A percentile compares a stretch with the other conserved stretches of the same genome.
Conservation (phyloP, 2,797 vertebrate genomes). For the Botia almorhae region DNA sequence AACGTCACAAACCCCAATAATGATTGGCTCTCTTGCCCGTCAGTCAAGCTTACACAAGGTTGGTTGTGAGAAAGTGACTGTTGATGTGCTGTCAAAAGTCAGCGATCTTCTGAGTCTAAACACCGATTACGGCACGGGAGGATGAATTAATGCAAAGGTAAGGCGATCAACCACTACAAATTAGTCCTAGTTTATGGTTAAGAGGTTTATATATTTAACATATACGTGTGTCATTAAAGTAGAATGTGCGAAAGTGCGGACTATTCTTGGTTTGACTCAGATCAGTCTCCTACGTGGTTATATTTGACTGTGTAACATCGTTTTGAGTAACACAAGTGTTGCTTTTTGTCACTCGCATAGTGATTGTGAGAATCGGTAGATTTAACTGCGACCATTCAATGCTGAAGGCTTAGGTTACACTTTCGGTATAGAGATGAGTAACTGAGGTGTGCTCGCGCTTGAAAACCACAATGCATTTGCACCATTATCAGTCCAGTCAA, state of each 20-base stretch:
- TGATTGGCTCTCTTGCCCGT: conserved; percentile 65
- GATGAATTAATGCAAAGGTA: conserved; percentile 39
- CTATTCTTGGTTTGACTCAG: background rate
- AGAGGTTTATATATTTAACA: background rate
- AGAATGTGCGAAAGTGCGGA: background rate
- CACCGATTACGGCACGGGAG: too few species aligned
- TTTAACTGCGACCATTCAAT: background rate
- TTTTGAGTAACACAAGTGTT: background rate
- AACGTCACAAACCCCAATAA: background rate
- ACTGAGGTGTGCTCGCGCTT: background rate
- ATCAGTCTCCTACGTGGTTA: background rate
- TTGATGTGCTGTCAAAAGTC: conserved; percentile 75
- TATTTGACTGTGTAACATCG: background rate
- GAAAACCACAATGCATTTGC: background rate
- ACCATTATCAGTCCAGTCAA: background rate
- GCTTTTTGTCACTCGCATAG: background rate
- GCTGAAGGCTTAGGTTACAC: background rate
- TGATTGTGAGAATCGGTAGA: background rate
- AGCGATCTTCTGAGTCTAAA: conserved; percentile 1
- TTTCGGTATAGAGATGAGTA: conserved; percentile 6
- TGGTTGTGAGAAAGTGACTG: conserved; percentile 64
- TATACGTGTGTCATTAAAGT: background rate
- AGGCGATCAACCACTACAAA: background rate
- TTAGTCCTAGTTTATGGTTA: background rate
- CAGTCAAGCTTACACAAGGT: conserved; percentile 56